Base-by-base conservation (phyloP, 1,140 invertebrate genomes). In the Eufriesea mexicana region DNA sequence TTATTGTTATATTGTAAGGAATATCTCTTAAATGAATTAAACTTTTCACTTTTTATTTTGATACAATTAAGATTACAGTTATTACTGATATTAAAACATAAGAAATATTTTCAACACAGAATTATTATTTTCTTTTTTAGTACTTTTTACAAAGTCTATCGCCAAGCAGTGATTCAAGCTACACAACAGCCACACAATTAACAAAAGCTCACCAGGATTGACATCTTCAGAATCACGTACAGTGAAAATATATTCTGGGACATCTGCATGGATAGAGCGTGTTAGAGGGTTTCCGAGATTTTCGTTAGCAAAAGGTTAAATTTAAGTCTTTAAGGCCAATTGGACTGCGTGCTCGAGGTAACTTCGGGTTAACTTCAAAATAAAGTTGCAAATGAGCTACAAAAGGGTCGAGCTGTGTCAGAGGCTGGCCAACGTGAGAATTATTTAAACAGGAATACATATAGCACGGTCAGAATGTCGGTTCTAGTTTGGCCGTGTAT, bases 401-500 rank as follows among this genome's bases (percentile, higher is more conserved):
- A 55, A 79, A 79, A 70, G 64, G 51, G 66, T 28, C 10, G 61
- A 9, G 14, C 23, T 35, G 47, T 78, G 42, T 47, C 51, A 57
- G 4, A 20, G 14, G 16, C 14, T 18, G 14, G 78, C 68, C 78
- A 79, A 73, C 16, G 0, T 8, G 54, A 62, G 45, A 80, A 64
- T 71, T 85, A 86, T 86, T 82, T 61, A 61, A 82, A 82, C 78
- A 55, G 66, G 54, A 20, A 25, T 85, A 59, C 77, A 54, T 59
- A 18, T 51, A 57, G 59, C 54, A 59, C 16, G n/a, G 35, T 45
- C 8, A 18, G 14, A 61, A 35, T 25, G 55, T 42, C 25, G 28
- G 16, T 18, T 47, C 20, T 23, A 28, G 75, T 79, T 86, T 86
- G 86, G 85, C 85, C 18, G 47, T 35, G 54, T 35, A 75, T 75